Evolutionary conservation across 2,888 invertebrate species (phyloP).

Genomic region (Epistrophella euchroma): DNA sequence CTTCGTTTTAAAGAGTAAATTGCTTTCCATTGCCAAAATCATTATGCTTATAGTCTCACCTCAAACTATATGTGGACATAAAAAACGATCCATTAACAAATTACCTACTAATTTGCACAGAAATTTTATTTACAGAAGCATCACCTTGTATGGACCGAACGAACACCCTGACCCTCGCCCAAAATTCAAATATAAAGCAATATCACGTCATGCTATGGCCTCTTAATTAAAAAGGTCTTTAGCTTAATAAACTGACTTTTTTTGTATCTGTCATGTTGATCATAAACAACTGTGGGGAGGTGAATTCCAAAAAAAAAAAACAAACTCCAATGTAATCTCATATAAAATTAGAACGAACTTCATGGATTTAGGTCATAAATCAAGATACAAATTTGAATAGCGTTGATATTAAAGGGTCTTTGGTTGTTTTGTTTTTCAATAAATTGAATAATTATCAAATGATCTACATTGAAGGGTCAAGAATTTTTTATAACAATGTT

Average conservation of each 20-base stretch:
- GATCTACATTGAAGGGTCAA: conserved; percentile 13
- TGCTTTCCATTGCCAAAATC: conserved; percentile 36
- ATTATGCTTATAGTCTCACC: conserved; percentile 13
- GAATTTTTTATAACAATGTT: background rate
- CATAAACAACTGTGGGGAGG: background rate
- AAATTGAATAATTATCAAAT: conserved; percentile 34
- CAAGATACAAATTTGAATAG: conserved; percentile 15
- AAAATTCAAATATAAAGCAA: conserved; percentile 45
- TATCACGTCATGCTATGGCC: conserved; percentile 26
- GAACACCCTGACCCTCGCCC: conserved; percentile 66
- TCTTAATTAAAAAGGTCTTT: conserved; percentile 56
- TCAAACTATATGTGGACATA: conserved; percentile 22
- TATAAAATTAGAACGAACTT: conserved; percentile 29
- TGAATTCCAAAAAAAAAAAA: background rate
- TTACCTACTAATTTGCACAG: conserved; percentile 58
- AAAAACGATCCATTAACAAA: conserved; percentile 43
- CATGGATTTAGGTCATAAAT: conserved; percentile 45
- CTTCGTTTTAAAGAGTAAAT: conserved; percentile 14
- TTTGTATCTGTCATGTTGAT: conserved; percentile 22
- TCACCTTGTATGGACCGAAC: conserved; percentile 50
- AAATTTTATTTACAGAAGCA: conserved; percentile 49
- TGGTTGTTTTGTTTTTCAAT: background rate
- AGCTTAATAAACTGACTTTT: conserved; percentile 7
- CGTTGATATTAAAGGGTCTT: background rate
- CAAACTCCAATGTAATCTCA: conserved; percentile 14